Evolutionary conservation across 1,140 invertebrate species (phyloP), one percentile per base, ranked within the genome.

Genomic region (Tetragnatha versicolor): DNA sequence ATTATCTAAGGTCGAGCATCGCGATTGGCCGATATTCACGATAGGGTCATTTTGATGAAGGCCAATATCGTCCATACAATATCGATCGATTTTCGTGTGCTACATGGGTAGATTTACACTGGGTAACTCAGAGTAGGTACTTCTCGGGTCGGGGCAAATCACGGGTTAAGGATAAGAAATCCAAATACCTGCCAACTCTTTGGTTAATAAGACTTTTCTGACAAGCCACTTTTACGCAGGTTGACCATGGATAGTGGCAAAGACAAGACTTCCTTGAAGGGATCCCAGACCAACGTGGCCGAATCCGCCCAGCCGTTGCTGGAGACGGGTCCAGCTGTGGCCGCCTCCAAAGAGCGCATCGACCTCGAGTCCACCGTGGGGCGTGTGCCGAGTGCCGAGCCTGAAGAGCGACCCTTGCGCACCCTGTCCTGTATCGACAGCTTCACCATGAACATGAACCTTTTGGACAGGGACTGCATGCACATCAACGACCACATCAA

Each of bases 401-500:
- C 49, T 29, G 70, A 35, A 80, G 25, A 73, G 42, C 51, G 69
- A 55, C 73, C 35, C 60, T 45, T 42, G 51, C 77, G 70, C 73
- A 49, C 47, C 49, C 80, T 78, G 12, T 77, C 70, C 20, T 83
- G 80, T 70, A 81, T 82, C 17, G 77, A 83, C 27, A 81, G 76
- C 20, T 79, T 85, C 27, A 84, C 83, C 9, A 70, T 82, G 33
- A 84, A 82, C 14, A 58, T 85, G 33, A 84, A 85, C 77, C 58
- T 85, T 10, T 45, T 83, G 45, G 83, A 85, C 80, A 68, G 84
- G 29, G 83, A 85, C 69, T 80, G 82, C 4, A 80, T 80, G 25
- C 73, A 73, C 35, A 81, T 85, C 73, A 85, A 85, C 69, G 83
- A 84, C 29, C 81, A 85, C 51, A 80, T 85, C 35, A 85, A 85